Conservation (phyloP, 2,888 invertebrate genomes). For the Cheilosia urbana region DNA sequence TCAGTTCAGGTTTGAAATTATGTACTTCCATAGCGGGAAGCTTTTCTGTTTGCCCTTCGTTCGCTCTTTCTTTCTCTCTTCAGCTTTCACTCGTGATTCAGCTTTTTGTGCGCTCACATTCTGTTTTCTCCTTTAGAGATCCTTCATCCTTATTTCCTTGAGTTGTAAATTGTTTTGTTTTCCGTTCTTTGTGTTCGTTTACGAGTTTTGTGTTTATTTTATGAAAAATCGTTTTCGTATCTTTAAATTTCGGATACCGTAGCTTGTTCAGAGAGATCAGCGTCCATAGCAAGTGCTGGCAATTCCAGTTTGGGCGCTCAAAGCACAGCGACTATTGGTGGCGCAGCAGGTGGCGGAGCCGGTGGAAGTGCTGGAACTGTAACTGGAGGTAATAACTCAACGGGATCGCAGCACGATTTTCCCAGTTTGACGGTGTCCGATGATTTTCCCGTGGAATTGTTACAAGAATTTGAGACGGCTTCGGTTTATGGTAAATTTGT, state of each 20-base stretch:
- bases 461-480: slow-evolving; percentile 83
- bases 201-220: slow-evolving; percentile 52
- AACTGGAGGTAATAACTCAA: slow-evolving; percentile 73
- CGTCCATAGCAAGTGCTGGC: slow-evolving; percentile 83
- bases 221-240: slow-evolving; percentile 52
- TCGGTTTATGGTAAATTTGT: slow-evolving; percentile 82
- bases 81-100: slow-evolving; percentile 70
- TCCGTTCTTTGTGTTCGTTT: slow-evolving; percentile 39
- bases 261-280: slow-evolving; percentile 84
- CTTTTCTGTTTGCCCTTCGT: slow-evolving; percentile 48
- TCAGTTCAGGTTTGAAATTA: slow-evolving; percentile 87
- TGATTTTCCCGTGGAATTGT: slow-evolving; percentile 83
- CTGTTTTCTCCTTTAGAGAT: slow-evolving; percentile 48
- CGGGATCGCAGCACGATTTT: slow-evolving; percentile 83
- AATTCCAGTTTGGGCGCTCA: slow-evolving; percentile 83
- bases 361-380: slow-evolving; percentile 72
- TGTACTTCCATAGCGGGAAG: slow-evolving; percentile 20
- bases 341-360: slow-evolving; percentile 71
- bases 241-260: slow-evolving; percentile 66
- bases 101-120: slow-evolving; percentile 73
- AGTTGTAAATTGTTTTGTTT: slow-evolving; percentile 48
- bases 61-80: slow-evolving; percentile 63
- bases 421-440: slow-evolving; percentile 84
- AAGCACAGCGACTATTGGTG: slow-evolving; percentile 81
- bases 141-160: slow-evolving; percentile 62